Conservation (phyloP, 37 sponge, comb jelly and placozoan species). For the Cliona cf. orientalis region DNA sequence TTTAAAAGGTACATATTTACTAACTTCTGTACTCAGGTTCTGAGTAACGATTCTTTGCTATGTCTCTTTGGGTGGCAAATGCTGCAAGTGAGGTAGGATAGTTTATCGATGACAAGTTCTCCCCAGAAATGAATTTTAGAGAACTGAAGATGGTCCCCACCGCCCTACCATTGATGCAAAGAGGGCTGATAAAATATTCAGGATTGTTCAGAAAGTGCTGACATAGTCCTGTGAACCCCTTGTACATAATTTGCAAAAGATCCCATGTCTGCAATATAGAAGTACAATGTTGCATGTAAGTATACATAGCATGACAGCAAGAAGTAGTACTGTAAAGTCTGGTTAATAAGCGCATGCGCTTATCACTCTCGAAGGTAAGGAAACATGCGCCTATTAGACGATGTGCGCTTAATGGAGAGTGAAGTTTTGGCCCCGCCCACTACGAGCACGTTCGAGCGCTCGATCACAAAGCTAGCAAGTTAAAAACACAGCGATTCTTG, state of each 20-base stretch:
- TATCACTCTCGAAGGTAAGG: too few species aligned
- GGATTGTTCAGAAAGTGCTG: constrained; percentile 32
- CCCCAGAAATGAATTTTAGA: constrained; percentile 31
- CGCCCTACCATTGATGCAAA: constrained; percentile 14
- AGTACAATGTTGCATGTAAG: too few species aligned
- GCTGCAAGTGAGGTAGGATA: constrained; percentile 23
- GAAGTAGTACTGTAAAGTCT: too few species aligned
- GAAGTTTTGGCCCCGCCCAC: too few species aligned
- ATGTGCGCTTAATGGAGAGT: too few species aligned
- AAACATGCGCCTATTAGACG: too few species aligned
- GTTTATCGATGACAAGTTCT: constrained; percentile 27
- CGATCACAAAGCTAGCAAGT: too few species aligned
- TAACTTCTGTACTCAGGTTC: not conserved
- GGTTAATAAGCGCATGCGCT: too few species aligned
- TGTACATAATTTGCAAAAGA: constrained; percentile 21
- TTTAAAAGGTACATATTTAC: not conserved
- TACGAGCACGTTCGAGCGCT: too few species aligned
- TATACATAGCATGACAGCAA: too few species aligned
- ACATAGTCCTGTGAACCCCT: constrained; percentile 26
- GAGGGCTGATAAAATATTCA: not conserved
- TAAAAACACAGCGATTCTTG: too few species aligned
- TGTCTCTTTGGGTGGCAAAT: constrained; percentile 6
- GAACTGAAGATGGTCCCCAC: constrained; percentile 26
- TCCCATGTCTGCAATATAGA: constrained; percentile 48
- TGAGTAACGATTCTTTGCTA: not conserved